Base-by-base conservation (phyloP, 1,140 invertebrate genomes). In the Procambarus virginalis region DNA sequence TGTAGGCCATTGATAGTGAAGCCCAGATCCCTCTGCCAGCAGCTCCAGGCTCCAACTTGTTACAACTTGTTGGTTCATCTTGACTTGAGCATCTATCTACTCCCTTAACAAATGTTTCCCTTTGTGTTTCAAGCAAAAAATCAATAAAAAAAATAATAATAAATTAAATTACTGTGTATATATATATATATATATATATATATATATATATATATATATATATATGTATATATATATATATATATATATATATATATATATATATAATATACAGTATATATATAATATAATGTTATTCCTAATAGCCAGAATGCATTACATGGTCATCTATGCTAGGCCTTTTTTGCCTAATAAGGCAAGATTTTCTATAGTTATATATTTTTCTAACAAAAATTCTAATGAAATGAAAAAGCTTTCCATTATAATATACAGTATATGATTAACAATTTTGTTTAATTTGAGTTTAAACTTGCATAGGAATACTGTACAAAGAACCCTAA, bases 51-150 rank as follows among this genome's bases (percentile, higher is more conserved):
- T 60, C 12, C 58, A 45, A 46, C 34, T 10, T 64, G 46, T 46
- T 68, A 14, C 55, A 46, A 34, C 22, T 83, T 48, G 49, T 46
- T 83, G 22, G 49, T 64, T 83, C 17, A 58, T 48, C 51, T 60
- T 76, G 84, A 76, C 84, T 34, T 85, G 70, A n/a, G 84, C 84
- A 77, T 85, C 84, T 85, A 85, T 85, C 84, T 85, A 77, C 84
- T 85, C 84, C 84, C 84, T 73, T 85, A n/a, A 75, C 34, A n/a
- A 85, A 85, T 14, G 51, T 6, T 73, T 20, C 68, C 73, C 49
- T 51, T 55, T 68, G 20, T n/a, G 14, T 20, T 48, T 14, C n/a
- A 60, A 60, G 22, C 58, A 82, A 82, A 60, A 51, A 12, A 17
- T 77, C n/a, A 34, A 9, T 64, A 17, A 3, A 3, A 64, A 64